Evolutionary conservation across 2,888 invertebrate species (phyloP), one percentile per base, ranked within the genome.

Genomic region (Strigamia maritima): DNA sequence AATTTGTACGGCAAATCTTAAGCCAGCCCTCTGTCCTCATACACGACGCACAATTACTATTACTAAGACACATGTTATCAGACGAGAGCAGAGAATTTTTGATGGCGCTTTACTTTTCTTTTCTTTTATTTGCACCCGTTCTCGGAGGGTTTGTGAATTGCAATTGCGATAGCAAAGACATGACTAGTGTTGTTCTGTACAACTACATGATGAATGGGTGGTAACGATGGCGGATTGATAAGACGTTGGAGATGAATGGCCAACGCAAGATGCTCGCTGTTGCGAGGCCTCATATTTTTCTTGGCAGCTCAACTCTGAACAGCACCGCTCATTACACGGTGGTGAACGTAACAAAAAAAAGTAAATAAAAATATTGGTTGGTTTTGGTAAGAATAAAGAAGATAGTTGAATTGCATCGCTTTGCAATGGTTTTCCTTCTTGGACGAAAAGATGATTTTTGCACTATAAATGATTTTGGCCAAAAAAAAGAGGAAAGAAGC

Each of bases 131-230:
- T 70, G 6, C 70, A 26, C 6, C 70, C 70, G 70, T 70, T 28
- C 70, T 70, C 70, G 28, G 70, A 70, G 70, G 70, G 26, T 26
- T 70, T 70, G 28, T 28, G 70, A 70, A 70, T 70, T 70, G 70
- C 70, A 26, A 70, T 70, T 70, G 70, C 28, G 70, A 70, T 70
- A 70, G 70, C 70, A 70, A 70, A 70, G 70, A 70, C 70, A 70
- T 70, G 70, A 70, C 70, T 70, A 70, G 70, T 70, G 70, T 70
- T 70, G 70, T 70, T 70, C 70, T 28, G 70, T 70, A 70, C 70
- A 70, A 70, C 70, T 70, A 70, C 70, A 70, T 70, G 70, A 70
- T 70, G 70, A 70, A 70, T 70, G 70, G 70, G 26, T 70, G 70
- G 70, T 70, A 70, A 70, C 70, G 70, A 70, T 70, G 70, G 70